phyloP scores from a whole-genome alignment of 1,140 invertebrate species.

The Trichonephila clavipes region DNA sequence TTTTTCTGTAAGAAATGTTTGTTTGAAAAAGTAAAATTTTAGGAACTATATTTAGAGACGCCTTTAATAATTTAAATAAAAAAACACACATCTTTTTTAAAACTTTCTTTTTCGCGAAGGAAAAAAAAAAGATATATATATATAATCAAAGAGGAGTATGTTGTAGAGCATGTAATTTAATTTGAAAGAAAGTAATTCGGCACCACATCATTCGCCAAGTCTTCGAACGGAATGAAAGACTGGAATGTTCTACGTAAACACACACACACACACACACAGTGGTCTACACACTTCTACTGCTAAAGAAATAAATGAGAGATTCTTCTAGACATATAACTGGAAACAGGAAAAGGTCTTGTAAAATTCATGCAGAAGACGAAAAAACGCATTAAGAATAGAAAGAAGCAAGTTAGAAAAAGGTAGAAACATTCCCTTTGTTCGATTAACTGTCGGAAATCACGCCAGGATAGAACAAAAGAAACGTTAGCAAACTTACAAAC shows the following conservation, averaged over 20 bases:
- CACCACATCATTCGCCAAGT: background rate
- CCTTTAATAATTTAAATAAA: too few species aligned
- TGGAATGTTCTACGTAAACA: background rate
- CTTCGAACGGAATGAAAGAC: background rate
- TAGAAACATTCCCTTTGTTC: background rate
- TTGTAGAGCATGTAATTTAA: background rate
- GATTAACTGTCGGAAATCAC: constrained; percentile 41
- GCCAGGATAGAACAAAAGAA: background rate
- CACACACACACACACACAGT: too few species aligned
- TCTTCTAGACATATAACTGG: background rate
- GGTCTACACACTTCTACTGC: background rate
- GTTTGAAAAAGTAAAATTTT: too few species aligned
- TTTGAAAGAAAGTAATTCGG: background rate
- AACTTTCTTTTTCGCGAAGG: too few species aligned
- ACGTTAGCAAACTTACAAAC: background rate
- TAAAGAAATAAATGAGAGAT: background rate
- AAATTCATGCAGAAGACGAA: constrained; percentile 8
- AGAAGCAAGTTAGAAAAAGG: background rate
- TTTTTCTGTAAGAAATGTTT: too few species aligned
- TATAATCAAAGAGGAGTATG: too few species aligned
- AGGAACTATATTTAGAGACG: too few species aligned
- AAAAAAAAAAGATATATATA: too few species aligned
- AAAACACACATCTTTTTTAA: too few species aligned
- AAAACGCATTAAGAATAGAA: background rate
- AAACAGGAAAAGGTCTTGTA: constrained; percentile 40